phyloP scores from a whole-genome alignment of 2,888 invertebrate genomes.

The Adelognathus sp. region DNA sequence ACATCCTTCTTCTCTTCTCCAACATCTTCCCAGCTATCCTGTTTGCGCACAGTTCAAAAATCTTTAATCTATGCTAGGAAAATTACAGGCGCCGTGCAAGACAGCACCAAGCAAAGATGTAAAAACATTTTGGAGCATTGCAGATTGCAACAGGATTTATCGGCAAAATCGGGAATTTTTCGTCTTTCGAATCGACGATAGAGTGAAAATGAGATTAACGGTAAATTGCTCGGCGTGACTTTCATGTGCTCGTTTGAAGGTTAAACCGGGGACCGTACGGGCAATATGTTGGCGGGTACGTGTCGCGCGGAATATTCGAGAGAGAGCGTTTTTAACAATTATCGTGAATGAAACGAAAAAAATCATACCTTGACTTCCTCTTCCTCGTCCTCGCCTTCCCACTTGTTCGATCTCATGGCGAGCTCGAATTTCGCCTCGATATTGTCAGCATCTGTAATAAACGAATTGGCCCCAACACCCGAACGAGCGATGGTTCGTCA shows the following conservation, averaged over 20 bases:
- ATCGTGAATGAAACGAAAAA: neutral
- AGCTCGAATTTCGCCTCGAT: slow-evolving; percentile 86
- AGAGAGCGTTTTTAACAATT: neutral
- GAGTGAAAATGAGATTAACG: neutral
- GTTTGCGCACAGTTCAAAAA: slow-evolving; percentile 62
- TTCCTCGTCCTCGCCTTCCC: slow-evolving; percentile 95
- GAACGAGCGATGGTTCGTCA: slow-evolving; percentile 2
- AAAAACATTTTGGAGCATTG: too few species aligned
- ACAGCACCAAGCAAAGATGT: too few species aligned
- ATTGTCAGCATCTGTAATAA: slow-evolving; percentile 87
- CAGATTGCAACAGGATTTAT: neutral
- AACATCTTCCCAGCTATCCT: slow-evolving; percentile 98
- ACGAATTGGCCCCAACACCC: slow-evolving; percentile 52
- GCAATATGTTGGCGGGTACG: neutral
- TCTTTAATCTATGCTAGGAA: neutral
- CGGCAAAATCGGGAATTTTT: neutral
- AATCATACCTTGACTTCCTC: slow-evolving; percentile 90
- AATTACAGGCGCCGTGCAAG: too few species aligned
- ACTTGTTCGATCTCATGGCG: slow-evolving; percentile 87
- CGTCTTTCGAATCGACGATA: neutral
- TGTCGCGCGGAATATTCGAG: neutral
- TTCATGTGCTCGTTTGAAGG: slow-evolving; percentile 71
- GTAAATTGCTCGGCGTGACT: slow-evolving; percentile 24
- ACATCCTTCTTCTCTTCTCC: slow-evolving; percentile 91
- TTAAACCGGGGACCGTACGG: slow-evolving; percentile 61